Evolutionary conservation across 2,888 invertebrate genomes (phyloP).

Genomic region (Callinectes sapidus): DNA sequence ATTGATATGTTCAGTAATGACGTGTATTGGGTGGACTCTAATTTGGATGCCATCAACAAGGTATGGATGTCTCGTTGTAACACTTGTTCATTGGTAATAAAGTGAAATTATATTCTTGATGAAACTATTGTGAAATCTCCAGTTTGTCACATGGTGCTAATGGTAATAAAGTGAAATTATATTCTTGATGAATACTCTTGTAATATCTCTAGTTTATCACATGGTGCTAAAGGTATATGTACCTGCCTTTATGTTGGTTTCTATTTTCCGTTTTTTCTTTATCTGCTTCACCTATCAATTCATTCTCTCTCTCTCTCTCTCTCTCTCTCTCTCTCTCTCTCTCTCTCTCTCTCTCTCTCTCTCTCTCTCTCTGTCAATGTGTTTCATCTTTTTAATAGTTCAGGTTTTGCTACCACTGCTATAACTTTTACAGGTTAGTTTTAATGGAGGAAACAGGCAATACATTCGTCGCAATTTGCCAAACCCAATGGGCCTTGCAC

Average conservation of each 20-base stretch:
- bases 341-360: not conserved
- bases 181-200: not conserved
- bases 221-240: too few species aligned
- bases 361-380: not conserved
- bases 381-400: not conserved
- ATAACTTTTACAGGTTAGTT: slow-evolving; percentile 62
- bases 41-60: slow-evolving; percentile 94
- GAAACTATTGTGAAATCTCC: not conserved
- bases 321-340: not conserved
- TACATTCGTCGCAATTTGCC: slow-evolving; percentile 91
- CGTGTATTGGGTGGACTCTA: slow-evolving; percentile 98
- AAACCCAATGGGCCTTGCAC: slow-evolving; percentile 94
- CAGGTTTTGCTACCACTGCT: not conserved
- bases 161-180: not conserved
- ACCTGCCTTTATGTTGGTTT: too few species aligned
- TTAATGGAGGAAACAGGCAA: slow-evolving; percentile 77
- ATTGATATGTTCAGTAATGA: slow-evolving; percentile 95
- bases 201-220: too few species aligned
- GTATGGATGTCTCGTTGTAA: slow-evolving; percentile 78
- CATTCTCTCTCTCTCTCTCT: too few species aligned
- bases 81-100: not conserved
- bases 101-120: not conserved
- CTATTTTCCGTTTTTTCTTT: not conserved
- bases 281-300: not conserved
- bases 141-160: too few species aligned